A percentile compares a stretch with the other conserved stretches of the same genome.
Conservation (phyloP, 2,113 vertebrate species). For the Garra rufa region DNA sequence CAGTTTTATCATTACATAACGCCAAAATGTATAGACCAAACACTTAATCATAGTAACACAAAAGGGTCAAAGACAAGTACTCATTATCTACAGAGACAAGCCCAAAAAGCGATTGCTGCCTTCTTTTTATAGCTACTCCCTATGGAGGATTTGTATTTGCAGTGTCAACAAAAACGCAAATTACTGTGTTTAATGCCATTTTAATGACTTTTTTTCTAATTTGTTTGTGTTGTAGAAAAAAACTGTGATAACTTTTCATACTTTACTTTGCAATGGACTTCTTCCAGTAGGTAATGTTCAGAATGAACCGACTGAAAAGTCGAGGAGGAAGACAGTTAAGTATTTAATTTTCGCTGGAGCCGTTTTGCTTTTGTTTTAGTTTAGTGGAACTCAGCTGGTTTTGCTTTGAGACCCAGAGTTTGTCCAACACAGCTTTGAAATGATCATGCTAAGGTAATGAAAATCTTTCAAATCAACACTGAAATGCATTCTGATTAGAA, state of each 20-base stretch:
- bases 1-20: constrained; percentile 22
- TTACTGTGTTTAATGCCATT: constrained; percentile 49
- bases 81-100: background rate
- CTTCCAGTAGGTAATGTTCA: background rate
- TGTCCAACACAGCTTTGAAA: background rate
- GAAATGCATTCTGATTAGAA: background rate
- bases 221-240: constrained; percentile 57
- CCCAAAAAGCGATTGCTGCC: background rate
- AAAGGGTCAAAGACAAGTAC: background rate
- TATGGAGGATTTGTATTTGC: constrained; percentile 45
- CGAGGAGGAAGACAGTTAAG: background rate
- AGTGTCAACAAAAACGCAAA: constrained; percentile 29
- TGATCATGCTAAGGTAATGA: background rate
- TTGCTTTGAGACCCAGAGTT: background rate
- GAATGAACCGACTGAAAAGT: background rate
- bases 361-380: background rate
- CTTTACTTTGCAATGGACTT: background rate
- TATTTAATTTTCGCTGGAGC: background rate
- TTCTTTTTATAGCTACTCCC: background rate
- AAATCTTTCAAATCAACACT: background rate
- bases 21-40: constrained; percentile 20
- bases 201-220: background rate
- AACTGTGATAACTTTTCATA: constrained; percentile 46
- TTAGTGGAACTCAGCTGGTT: background rate
- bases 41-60: background rate